Evolutionary conservation across 2,113 vertebrate genomes (phyloP).

Genomic region (Ginglymostoma cirratum): DNA sequence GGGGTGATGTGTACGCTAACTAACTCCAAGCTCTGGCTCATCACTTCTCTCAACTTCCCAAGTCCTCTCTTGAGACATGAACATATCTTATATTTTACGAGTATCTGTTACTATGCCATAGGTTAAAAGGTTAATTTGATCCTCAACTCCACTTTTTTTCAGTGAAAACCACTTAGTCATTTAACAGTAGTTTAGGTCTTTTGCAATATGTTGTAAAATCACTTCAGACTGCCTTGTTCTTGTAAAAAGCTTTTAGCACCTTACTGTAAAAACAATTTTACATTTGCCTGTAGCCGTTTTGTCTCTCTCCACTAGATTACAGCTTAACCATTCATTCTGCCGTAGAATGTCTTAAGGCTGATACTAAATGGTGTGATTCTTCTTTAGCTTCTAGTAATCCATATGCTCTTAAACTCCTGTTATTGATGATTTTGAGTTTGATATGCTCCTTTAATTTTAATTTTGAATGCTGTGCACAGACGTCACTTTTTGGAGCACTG

Average conservation of each 20-base stretch:
- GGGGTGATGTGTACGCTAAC: constrained; percentile 24
- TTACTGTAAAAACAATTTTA: constrained; percentile 21
- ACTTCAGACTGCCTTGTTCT: constrained; percentile 29
- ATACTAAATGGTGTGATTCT: neutral
- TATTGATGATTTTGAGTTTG: neutral
- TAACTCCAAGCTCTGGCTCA: constrained; percentile 12
- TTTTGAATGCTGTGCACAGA: neutral
- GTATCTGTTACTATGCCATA: constrained; percentile 9
- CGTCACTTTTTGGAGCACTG: neutral
- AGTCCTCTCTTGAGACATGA: constrained; percentile 10
- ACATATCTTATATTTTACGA: neutral
- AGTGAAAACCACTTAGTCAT: constrained; percentile 28
- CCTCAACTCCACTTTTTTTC: neutral
- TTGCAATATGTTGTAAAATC: constrained; percentile 24
- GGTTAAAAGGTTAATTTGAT: constrained; percentile 34
- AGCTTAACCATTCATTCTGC: constrained; percentile 2
- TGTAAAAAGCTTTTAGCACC: constrained; percentile 30
- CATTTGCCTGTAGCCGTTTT: constrained; percentile 29
- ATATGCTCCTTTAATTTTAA: neutral
- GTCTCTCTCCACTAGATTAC: constrained; percentile 7
- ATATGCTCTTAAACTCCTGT: constrained; percentile 11
- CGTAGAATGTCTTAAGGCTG: neutral
- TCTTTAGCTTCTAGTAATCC: neutral
- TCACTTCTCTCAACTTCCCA: constrained; percentile 8
- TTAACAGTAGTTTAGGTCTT: constrained; percentile 17